A percentile compares a stretch with the other conserved stretches of the same genome.
Evolutionary conservation across 2,797 vertebrate species (phyloP).

Genomic region (Tapirus indicus): DNA sequence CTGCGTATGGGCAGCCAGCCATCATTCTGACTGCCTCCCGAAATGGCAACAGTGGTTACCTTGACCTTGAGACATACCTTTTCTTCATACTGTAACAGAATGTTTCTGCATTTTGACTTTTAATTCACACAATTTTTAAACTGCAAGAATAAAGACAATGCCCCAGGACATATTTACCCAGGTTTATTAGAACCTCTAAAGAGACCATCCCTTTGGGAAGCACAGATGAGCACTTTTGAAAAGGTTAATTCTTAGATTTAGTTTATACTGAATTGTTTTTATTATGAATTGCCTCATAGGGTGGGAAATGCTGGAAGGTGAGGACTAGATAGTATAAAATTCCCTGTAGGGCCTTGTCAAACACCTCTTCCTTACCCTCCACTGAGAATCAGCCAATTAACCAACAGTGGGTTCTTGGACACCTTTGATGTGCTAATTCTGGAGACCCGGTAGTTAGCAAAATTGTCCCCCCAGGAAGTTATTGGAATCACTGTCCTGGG

Average conservation of each 20-base stretch:
- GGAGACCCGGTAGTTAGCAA: not conserved
- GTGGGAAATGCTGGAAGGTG: not conserved
- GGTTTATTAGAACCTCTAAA: not conserved
- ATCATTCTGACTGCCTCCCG: not conserved
- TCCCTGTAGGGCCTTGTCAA: not conserved
- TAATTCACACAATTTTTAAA: not conserved
- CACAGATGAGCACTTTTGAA: not conserved
- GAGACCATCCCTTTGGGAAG: not conserved
- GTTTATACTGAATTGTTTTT: not conserved
- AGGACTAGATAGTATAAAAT: not conserved
- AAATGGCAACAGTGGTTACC: not conserved
- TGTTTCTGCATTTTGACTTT: constrained; percentile 52
- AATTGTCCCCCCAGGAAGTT: not conserved
- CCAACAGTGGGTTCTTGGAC: not conserved
- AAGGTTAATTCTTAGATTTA: not conserved
- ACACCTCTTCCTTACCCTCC: not conserved
- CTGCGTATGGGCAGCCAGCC: not conserved
- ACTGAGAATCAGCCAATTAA: not conserved
- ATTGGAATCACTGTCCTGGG: not conserved
- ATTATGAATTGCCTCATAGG: not conserved
- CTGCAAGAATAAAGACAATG: not conserved
- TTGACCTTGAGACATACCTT: constrained; percentile 49
- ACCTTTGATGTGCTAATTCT: not conserved
- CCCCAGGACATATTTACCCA: not conserved
- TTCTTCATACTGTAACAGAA: not conserved